A percentile compares a stretch with the other conserved stretches of the same genome.
These are phyloP conservation scores for Neofelis nebulosa DNA, from an alignment of 2,113 vertebrate genomes.

Conservation along the genomic window DNA sequence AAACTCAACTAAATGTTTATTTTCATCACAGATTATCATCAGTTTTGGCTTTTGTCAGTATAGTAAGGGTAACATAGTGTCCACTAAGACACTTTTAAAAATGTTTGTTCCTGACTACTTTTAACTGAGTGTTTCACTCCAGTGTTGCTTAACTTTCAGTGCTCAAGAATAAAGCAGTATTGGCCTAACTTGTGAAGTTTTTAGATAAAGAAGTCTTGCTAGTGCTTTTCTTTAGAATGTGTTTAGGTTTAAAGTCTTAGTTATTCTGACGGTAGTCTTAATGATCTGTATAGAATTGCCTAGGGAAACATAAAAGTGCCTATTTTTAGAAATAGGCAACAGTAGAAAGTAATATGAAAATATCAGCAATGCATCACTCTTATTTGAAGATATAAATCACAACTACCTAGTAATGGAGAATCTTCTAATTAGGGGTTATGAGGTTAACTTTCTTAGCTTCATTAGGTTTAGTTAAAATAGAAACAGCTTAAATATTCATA, in stretches of 20 bases:
- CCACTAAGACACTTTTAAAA: not conserved
- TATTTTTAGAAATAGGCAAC: conserved; percentile 16
- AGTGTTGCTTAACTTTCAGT: not conserved
- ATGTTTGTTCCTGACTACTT: not conserved
- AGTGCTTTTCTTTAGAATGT: not conserved
- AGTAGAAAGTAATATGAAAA: not conserved
- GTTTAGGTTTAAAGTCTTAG: not conserved
- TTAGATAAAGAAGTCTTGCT: not conserved
- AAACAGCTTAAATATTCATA: conserved; percentile 1
- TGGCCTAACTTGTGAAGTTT: not conserved
- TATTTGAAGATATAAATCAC: not conserved
- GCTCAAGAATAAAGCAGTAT: not conserved
- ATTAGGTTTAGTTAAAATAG: not conserved
- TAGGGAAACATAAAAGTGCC: not conserved
- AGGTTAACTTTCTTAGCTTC: not conserved
- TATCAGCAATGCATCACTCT: not conserved
- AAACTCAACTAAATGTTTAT: conserved; percentile 12
- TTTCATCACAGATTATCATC: not conserved
- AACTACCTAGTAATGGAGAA: not conserved
- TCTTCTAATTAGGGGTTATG: not conserved
- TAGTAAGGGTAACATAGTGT: not conserved
- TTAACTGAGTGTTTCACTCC: conserved; percentile 24
- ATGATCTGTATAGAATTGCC: not conserved
- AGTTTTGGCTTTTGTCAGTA: not conserved
- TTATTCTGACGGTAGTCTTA: not conserved